Evolutionary conservation across 2,113 vertebrate species (phyloP).

Genomic region (Semicossyphus pulcher): DNA sequence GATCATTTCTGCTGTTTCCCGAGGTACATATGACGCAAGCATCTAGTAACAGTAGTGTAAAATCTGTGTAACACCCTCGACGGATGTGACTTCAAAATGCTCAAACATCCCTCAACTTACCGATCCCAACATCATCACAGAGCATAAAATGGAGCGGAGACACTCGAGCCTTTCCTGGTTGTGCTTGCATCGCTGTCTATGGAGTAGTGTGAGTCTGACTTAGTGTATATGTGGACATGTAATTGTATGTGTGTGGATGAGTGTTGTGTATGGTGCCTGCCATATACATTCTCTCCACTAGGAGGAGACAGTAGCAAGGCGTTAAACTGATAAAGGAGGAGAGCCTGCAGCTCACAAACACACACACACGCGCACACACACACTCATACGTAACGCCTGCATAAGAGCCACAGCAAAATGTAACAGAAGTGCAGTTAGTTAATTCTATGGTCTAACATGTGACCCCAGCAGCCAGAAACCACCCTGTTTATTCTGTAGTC

Average conservation of each 20-base stretch:
- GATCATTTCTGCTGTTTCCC: conserved; percentile 39
- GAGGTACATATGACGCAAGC: conserved; percentile 51
- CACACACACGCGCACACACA: conserved; percentile 13
- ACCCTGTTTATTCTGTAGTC: conserved; percentile 23
- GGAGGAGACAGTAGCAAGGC: conserved; percentile 69
- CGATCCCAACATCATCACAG: conserved; percentile 6
- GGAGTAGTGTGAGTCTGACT: conserved; percentile 28
- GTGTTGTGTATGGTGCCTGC: conserved; percentile 52
- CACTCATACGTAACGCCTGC: conserved; percentile 58
- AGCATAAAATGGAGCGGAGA: conserved; percentile 25
- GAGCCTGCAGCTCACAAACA: conserved; percentile 39
- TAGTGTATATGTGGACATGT: conserved; percentile 19
- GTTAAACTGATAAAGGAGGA: conserved; percentile 55
- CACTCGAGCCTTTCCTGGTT: conserved; percentile 47
- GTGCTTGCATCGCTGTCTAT: conserved; percentile 65
- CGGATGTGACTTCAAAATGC: conserved; percentile 35
- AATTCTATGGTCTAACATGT: conserved; percentile 36
- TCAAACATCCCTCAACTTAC: conserved; percentile 31
- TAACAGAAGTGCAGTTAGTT: conserved; percentile 76
- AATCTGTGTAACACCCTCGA: conserved; percentile 16
- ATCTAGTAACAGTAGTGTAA: conserved; percentile 54
- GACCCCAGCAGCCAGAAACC: conserved; percentile 37
- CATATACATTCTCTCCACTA: conserved; percentile 74
- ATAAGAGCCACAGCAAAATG: conserved; percentile 79
- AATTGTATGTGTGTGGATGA: conserved; percentile 32